These are phyloP conservation scores for Hycleus cichorii DNA, from an alignment of 1,140 invertebrate species.

Conservation along the genomic window DNA sequence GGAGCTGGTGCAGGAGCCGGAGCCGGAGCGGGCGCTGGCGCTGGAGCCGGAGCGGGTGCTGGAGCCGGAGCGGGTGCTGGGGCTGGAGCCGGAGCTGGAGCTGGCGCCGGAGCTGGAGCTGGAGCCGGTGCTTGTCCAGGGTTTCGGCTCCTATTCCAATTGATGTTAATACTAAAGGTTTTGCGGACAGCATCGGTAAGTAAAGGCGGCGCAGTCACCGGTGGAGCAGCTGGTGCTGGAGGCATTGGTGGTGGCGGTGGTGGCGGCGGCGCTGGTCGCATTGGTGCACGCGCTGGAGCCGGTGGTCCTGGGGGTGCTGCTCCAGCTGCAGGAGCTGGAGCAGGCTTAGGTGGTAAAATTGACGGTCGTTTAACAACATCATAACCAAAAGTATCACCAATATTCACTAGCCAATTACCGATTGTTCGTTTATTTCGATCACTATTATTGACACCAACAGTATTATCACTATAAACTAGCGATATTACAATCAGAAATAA, in stretches of 20 bases:
- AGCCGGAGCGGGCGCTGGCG: neutral
- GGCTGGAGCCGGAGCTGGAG: constrained; percentile 11
- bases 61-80: constrained; percentile 4
- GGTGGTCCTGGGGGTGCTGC: neutral
- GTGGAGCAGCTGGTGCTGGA: constrained; percentile 14
- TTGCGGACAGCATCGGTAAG: constrained; percentile 5
- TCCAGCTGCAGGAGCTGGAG: neutral
- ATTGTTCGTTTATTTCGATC: constrained; percentile 8
- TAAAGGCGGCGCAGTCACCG: constrained; percentile 7
- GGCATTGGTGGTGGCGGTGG: constrained; percentile 11
- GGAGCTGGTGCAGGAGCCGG: neutral
- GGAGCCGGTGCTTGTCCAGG: neutral
- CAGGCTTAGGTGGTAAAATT: constrained; percentile 7
- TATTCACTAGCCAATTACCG: constrained; percentile 1
- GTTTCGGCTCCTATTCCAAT: constrained; percentile 17
- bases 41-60: constrained; percentile 2
- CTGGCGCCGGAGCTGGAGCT: constrained; percentile 12
- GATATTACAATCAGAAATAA: neutral
- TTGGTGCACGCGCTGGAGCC: neutral
- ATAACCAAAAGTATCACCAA: constrained; percentile 16
- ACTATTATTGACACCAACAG: neutral
- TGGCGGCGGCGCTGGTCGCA: neutral
- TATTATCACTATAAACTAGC: neutral
- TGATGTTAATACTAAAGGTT: constrained; percentile 11
- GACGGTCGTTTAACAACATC: constrained; percentile 21